phyloP scores from a whole-genome alignment of 2,888 invertebrate species.

The Nymphalis polychloros region DNA sequence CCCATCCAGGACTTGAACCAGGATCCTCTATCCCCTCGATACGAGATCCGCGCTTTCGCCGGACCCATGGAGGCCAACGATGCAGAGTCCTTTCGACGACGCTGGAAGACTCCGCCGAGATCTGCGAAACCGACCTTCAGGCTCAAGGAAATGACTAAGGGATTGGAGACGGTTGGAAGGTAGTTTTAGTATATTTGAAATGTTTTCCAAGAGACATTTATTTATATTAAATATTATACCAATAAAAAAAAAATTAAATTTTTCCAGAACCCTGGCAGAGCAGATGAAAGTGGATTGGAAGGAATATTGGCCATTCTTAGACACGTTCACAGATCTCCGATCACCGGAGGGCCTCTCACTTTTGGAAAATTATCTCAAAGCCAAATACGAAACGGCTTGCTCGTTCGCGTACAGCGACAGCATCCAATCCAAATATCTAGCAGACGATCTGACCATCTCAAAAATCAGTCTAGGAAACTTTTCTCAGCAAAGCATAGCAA shows the following conservation, averaged over 20 bases:
- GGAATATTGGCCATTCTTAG: constrained; percentile 96
- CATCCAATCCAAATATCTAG: constrained; percentile 51
- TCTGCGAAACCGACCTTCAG: constrained; percentile 60
- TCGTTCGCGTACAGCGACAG: constrained; percentile 67
- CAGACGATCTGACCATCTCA: constrained; percentile 62
- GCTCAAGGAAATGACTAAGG: constrained; percentile 90
- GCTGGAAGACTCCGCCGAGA: constrained; percentile 93
- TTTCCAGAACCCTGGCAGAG: constrained; percentile 72
- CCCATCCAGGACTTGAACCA: constrained; percentile 81
- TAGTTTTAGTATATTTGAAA: constrained; percentile 43
- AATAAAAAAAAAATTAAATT: background rate
- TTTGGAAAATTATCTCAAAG: constrained; percentile 88
- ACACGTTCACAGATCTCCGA: constrained; percentile 89
- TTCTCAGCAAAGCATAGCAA: constrained; percentile 51
- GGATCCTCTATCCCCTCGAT: constrained; percentile 85
- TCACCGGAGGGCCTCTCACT: constrained; percentile 86
- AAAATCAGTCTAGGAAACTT: constrained; percentile 57
- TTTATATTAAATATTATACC: too few species aligned
- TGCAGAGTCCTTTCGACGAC: constrained; percentile 86
- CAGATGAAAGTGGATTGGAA: constrained; percentile 90
- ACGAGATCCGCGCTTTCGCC: constrained; percentile 92
- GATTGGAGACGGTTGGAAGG: constrained; percentile 92
- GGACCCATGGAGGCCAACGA: constrained; percentile 93
- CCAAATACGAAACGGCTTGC: constrained; percentile 74
- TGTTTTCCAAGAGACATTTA: too few species aligned